Base-by-base conservation (phyloP, 2,888 invertebrate species). In the Ischnus inquisitorius region DNA sequence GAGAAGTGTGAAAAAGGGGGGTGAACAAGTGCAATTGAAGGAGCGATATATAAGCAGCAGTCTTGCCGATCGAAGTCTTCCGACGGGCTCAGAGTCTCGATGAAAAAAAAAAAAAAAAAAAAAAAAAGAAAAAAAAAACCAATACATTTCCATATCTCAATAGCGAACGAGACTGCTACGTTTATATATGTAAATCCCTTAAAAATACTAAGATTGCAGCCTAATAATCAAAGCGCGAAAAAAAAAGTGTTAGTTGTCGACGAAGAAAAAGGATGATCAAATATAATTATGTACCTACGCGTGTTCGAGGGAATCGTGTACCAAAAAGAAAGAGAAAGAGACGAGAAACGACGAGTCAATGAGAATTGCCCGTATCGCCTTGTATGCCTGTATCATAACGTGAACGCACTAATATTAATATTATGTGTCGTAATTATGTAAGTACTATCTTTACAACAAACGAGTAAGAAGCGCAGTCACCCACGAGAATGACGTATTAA, bases 381-480 rank as follows among this genome's bases (percentile, higher is more conserved):
- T 87, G 88, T 68, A 84, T 84, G 86, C 82, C 87, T 89, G 87
- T 88, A 89, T 84, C 76, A 87, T 88, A 88, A 79, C 81, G 77
- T 51, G 87, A 88, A 78, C 86, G 90, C 89, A 90, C 90, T 88
- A 88, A 88, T 87, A 77, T 80, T 79, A 74, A 72, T 88, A 88
- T 85, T 85, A 80, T 84, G 88, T 88, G 89, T 86, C 85, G 86
- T 90, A 87, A 89, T 75, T 85, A 83, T 84, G 84, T 72, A 72
- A 79, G 46, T 88, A 89, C 88, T 86, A 88, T 86, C 79, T 85
- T 86, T 87, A 43, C 41, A 64, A 65, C n/a, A 57, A 34, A 72
- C 12, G 14, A 64, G 28, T 39, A 69, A 71, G 57, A 25, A 65
- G 16, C 57, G 69, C 85, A 68, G 74, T 84, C 46, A 71, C 28